phyloP scores from a whole-genome alignment of 2,797 vertebrate genomes.

The Poecilia picta region DNA sequence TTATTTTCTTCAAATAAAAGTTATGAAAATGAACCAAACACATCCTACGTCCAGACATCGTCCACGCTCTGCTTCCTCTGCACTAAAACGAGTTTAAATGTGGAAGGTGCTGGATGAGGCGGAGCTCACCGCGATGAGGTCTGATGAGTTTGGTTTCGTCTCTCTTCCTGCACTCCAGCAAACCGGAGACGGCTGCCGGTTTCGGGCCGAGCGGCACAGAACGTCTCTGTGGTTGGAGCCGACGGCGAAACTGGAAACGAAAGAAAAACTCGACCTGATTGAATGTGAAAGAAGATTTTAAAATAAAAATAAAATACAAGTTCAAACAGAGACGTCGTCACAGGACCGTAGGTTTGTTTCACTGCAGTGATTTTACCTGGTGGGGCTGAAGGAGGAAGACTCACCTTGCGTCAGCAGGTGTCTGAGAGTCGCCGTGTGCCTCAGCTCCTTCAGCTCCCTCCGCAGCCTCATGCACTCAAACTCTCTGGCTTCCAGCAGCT shows the following conservation, averaged over 20 bases:
- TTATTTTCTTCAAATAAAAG: not conserved
- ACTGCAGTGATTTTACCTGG: too few relatives aligned
- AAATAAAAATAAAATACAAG: not conserved
- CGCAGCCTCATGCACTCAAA: conserved; percentile 74
- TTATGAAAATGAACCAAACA: not conserved
- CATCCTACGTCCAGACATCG: too few relatives aligned
- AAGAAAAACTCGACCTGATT: conserved; percentile 1
- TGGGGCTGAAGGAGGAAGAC: not conserved
- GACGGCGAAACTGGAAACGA: conserved; percentile 36
- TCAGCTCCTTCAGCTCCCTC: conserved; percentile 78
- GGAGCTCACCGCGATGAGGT: conserved; percentile 80
- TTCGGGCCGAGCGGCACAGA: conserved; percentile 22
- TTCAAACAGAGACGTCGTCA: not conserved
- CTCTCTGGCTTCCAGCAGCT: conserved; percentile 78
- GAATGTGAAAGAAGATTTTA: not conserved
- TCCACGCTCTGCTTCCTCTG: too few relatives aligned
- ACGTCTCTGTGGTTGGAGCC: conserved; percentile 37
- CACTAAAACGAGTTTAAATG: too few relatives aligned
- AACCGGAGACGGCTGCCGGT: conserved; percentile 59
- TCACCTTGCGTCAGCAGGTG: conserved; percentile 72
- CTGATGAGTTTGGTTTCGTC: conserved; percentile 83
- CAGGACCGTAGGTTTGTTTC: not conserved
- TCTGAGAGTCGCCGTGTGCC: conserved; percentile 64
- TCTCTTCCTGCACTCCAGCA: conserved; percentile 81
- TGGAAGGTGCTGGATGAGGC: not conserved